Conservation (phyloP, 2,797 vertebrate genomes). For the Gadopsis bispinosus region DNA sequence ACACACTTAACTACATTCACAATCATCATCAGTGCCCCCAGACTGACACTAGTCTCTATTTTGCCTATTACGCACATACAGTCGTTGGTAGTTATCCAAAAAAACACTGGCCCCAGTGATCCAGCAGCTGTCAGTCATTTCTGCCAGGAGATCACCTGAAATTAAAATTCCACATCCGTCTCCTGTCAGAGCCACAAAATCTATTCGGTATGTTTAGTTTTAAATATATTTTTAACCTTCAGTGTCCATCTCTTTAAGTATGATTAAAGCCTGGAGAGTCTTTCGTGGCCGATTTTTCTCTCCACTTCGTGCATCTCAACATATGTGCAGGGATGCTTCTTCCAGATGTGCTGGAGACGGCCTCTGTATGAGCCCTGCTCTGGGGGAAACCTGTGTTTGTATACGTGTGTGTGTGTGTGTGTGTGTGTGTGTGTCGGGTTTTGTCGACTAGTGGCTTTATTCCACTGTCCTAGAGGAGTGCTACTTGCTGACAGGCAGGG, state of each 20-base stretch:
- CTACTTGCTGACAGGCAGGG: slow-evolving; percentile 58
- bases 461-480: slow-evolving; percentile 39
- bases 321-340: slow-evolving; percentile 55
- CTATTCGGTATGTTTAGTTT: slow-evolving; percentile 42
- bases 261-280: slow-evolving; percentile 63
- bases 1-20: slow-evolving; percentile 72
- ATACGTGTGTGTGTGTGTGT: slow-evolving; percentile 16
- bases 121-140: slow-evolving; percentile 79
- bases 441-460: slow-evolving; percentile 53
- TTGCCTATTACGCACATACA: slow-evolving; percentile 53
- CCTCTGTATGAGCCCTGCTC: slow-evolving; percentile 19
- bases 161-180: slow-evolving; percentile 55
- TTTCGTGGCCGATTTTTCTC: slow-evolving; percentile 43
- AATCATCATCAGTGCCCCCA: slow-evolving; percentile 82
- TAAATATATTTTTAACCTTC: slow-evolving; percentile 47
- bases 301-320: slow-evolving; percentile 26
- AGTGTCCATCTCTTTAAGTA: slow-evolving; percentile 38
- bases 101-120: slow-evolving; percentile 49
- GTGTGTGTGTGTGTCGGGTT: slow-evolving; percentile 53
- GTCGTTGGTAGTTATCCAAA: slow-evolving; percentile 35
- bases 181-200: slow-evolving; percentile 39
- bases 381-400: slow-evolving; percentile 30
- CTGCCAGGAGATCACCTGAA: slow-evolving; percentile 56
- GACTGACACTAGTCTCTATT: slow-evolving; percentile 73
- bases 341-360: slow-evolving; percentile 70